phyloP scores from a whole-genome alignment of 1,140 invertebrate genomes.

The Bilobella aurantiaca region DNA sequence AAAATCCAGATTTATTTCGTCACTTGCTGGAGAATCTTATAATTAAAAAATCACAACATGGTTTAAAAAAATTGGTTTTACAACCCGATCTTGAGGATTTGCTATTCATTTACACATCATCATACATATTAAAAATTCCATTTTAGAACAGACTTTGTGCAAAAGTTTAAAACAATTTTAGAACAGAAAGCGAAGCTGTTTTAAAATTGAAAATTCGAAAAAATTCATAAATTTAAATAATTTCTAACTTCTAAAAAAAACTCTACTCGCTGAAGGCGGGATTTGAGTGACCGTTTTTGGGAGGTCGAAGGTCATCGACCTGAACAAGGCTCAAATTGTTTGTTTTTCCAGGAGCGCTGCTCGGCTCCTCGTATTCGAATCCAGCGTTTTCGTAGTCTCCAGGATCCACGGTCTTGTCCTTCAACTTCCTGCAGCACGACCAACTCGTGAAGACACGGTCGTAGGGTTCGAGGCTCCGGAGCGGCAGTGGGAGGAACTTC shows the following conservation, averaged over 20 bases:
- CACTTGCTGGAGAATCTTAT: too few species aligned
- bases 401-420: conserved; percentile 16
- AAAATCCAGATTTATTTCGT: too few species aligned
- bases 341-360: neutral
- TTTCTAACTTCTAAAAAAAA: neutral
- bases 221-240: too few species aligned
- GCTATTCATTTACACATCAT: too few species aligned
- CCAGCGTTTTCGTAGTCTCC: neutral
- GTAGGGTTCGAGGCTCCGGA: conserved; percentile 43
- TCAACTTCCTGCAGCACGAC: conserved; percentile 21
- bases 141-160: too few species aligned
- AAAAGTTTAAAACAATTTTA: too few species aligned
- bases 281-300: neutral
- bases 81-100: too few species aligned
- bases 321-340: neutral
- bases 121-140: too few species aligned
- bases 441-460: conserved; percentile 34
- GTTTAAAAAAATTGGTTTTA: too few species aligned
- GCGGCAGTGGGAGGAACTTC: conserved; percentile 45
- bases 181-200: too few species aligned
- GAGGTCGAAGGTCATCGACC: neutral
- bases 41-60: too few species aligned
- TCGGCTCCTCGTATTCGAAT: neutral
- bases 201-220: too few species aligned
- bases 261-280: neutral